A percentile compares a stretch with the other conserved stretches of the same genome.
Conservation (phyloP, 2,888 invertebrate genomes). For the Tyria jacobaeae region DNA sequence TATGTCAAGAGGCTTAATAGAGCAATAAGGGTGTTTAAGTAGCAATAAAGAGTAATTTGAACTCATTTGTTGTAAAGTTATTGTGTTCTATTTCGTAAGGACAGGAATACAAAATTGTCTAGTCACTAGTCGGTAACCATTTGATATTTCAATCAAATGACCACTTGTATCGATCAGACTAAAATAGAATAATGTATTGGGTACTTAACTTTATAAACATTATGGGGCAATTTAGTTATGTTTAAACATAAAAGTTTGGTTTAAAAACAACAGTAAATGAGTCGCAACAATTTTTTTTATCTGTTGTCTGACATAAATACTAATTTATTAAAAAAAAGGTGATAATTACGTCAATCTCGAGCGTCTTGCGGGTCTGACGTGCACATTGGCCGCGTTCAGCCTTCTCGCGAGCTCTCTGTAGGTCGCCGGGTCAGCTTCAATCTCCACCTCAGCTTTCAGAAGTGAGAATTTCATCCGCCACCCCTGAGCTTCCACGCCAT, state of each 20-base stretch:
- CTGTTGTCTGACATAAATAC: neutral
- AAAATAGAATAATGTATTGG: neutral
- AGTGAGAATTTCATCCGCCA: conserved; percentile 82
- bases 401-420: conserved; percentile 74
- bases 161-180: conserved; percentile 16
- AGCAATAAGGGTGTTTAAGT: neutral
- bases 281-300: too few species aligned
- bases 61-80: neutral
- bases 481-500: conserved; percentile 77
- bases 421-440: conserved; percentile 77
- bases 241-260: neutral
- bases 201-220: neutral
- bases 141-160: conserved; percentile 12
- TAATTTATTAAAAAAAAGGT: conserved; percentile 38
- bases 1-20: too few species aligned
- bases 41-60: neutral
- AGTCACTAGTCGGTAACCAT: neutral
- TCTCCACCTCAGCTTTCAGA: conserved; percentile 78
- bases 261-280: too few species aligned
- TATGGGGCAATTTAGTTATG: neutral
- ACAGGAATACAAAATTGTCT: conserved; percentile 6
- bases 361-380: conserved; percentile 71
- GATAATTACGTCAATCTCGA: conserved; percentile 74
- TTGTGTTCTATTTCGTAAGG: neutral
- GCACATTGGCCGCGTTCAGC: conserved; percentile 74